Evolutionary conservation across 1,140 invertebrate genomes (phyloP).

Genomic region (Drosophila ficusphila): DNA sequence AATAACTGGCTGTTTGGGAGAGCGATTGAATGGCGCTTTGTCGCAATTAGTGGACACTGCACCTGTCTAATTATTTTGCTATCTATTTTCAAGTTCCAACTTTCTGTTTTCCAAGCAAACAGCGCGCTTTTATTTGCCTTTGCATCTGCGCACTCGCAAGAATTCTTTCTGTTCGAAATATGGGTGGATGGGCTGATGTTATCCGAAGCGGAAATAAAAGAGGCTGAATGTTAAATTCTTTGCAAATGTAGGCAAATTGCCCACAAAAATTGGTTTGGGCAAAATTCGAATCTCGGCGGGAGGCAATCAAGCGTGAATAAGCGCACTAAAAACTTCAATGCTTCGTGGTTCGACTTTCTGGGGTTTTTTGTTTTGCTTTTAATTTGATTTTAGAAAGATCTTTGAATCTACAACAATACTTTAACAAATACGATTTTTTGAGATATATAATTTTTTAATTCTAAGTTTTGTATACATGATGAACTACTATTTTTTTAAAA

Average conservation of each 20-base stretch:
- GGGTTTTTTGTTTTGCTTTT: not conserved
- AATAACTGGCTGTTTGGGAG: conserved; percentile 2
- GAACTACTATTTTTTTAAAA: no score
- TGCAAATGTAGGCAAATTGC: conserved; percentile 4
- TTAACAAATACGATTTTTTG: no score
- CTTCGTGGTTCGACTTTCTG: not conserved
- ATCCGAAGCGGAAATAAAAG: conserved; percentile 48
- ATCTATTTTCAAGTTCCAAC: conserved; percentile 42
- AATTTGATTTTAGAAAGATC: not conserved
- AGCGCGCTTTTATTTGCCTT: conserved; percentile 19
- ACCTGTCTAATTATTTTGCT: conserved; percentile 64
- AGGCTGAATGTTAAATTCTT: conserved; percentile 7
- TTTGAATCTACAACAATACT: no score
- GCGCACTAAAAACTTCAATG: not conserved
- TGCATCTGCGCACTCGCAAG: conserved; percentile 32
- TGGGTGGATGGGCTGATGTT: not conserved
- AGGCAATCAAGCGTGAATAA: conserved; percentile 27
- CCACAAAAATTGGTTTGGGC: not conserved
- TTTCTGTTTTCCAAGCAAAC: conserved; percentile 8
- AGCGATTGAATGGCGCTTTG: conserved; percentile 29
- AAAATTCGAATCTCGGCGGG: conserved; percentile 12
- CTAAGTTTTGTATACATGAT: no score
- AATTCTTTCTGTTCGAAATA: conserved; percentile 1
- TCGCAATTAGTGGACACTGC: conserved; percentile 29
- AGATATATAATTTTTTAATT: no score